Conservation (phyloP, 2,888 invertebrate genomes). For the Nipponacmea schrenckii region DNA sequence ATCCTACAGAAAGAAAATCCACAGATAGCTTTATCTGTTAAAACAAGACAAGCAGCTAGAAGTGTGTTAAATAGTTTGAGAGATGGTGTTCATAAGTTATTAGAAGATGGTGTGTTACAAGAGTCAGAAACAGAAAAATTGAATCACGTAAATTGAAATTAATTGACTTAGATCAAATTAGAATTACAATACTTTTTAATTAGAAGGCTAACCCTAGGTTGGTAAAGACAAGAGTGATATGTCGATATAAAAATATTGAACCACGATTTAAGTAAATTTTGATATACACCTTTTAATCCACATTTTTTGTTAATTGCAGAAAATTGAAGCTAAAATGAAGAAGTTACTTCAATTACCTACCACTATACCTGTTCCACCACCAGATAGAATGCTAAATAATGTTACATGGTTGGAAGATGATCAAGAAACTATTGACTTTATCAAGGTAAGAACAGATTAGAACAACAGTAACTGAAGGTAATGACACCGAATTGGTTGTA, state of each 20-base stretch:
- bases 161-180: too few species aligned
- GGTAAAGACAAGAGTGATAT: background rate
- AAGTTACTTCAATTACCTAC: slow-evolving; percentile 47
- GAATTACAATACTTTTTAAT: background rate
- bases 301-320: slow-evolving; percentile 27
- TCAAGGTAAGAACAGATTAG: slow-evolving; percentile 42
- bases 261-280: background rate
- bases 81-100: slow-evolving; percentile 71
- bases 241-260: background rate
- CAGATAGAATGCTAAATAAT: slow-evolving; percentile 48
- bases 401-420: slow-evolving; percentile 52
- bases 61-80: slow-evolving; percentile 73
- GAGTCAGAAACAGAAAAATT: slow-evolving; percentile 72
- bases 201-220: background rate
- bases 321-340: slow-evolving; percentile 71
- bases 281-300: background rate
- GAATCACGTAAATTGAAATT: slow-evolving; percentile 64
- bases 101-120: slow-evolving; percentile 73
- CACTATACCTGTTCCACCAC: slow-evolving; percentile 50
- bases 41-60: slow-evolving; percentile 74
- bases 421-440: slow-evolving; percentile 41
- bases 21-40: slow-evolving; percentile 74
- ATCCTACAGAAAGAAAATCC: slow-evolving; percentile 71
- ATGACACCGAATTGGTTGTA: too few species aligned
- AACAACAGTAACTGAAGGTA: too few species aligned